Base-by-base conservation (phyloP, 2,797 vertebrate species). In the Cichlasoma orientale region DNA sequence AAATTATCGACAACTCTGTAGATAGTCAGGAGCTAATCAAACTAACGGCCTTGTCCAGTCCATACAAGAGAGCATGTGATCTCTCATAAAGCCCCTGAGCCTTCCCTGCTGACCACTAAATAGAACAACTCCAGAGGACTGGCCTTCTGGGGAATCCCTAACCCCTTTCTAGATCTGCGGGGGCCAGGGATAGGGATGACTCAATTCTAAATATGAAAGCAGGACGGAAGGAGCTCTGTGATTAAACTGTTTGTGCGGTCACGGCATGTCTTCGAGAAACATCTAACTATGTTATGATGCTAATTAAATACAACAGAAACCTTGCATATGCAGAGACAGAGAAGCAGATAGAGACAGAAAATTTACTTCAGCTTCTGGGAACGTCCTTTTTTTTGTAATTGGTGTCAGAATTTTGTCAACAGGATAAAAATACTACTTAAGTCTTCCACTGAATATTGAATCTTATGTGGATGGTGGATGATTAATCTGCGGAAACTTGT, bases 111-210 rank as follows among this genome's bases (percentile, higher is more conserved):
- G 79, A 89, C 92, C 88, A 85, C 90, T 88, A 94, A 92, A 92
- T 86, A 93, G 76, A 82, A 68, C 2, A 2, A 69, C 81, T 88
- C 90, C 72, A 61, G 74, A 88, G 88, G 86, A 86, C 82, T 16
- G 72, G 85, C 86, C 90, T 92, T 89, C 84, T 86, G 89, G 92
- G 92, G 92, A 92, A 89, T 88, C 92, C 90, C 88, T 86, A 86
- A 85, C 82, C 92, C 85, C 63, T 80, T 18, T 8, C 50, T 86
- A 74, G 72, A 77, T 79, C 73, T 83, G 79, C 16, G 27, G 83
- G 84, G 84, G 80, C 5, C 56, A 71, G 56, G 80, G 78, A 63
- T 54, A 59, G 41, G 19, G 70, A 88, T 89, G 87, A 89, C 76
- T 90, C 86, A 82, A 75, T 61, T 73, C 74, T n/a, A 56, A 54